Percentiles rank a stretch among this genome's conserved stretches.
These are phyloP conservation scores for Cebidichthys violaceus DNA, from an alignment of 2,113 vertebrate species.

Conservation along the genomic window DNA sequence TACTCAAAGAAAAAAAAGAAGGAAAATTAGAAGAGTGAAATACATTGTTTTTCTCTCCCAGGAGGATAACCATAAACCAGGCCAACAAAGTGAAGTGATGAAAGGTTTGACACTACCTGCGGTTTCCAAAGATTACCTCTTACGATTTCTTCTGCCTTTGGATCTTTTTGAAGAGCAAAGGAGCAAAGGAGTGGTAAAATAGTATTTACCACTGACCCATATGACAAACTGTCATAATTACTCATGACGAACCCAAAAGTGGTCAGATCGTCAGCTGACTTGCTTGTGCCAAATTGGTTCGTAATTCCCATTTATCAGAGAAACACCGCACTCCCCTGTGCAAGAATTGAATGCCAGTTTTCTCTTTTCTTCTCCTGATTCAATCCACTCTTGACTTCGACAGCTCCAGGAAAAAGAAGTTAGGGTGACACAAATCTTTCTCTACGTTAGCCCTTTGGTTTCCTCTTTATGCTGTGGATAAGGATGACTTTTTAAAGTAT, in stretches of 20 bases:
- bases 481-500: background rate
- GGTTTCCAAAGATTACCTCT: background rate
- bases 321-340: background rate
- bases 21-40: no score
- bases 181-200: no score
- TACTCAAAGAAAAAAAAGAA: no score
- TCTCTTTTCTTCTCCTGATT: background rate
- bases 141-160: background rate
- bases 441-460: background rate
- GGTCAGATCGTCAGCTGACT: background rate
- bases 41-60: background rate
- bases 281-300: background rate
- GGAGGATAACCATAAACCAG: background rate
- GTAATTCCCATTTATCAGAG: background rate
- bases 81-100: background rate
- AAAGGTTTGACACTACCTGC: background rate
- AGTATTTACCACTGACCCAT: conserved; percentile 48
- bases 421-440: background rate
- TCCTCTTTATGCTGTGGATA: background rate
- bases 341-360: background rate
- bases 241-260: background rate
- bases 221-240: conserved; percentile 24
- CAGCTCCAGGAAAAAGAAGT: background rate
- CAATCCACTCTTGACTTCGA: background rate
- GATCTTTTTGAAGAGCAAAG: background rate